phyloP scores from a whole-genome alignment of 2,797 vertebrate genomes.

The Myotis myotis region DNA sequence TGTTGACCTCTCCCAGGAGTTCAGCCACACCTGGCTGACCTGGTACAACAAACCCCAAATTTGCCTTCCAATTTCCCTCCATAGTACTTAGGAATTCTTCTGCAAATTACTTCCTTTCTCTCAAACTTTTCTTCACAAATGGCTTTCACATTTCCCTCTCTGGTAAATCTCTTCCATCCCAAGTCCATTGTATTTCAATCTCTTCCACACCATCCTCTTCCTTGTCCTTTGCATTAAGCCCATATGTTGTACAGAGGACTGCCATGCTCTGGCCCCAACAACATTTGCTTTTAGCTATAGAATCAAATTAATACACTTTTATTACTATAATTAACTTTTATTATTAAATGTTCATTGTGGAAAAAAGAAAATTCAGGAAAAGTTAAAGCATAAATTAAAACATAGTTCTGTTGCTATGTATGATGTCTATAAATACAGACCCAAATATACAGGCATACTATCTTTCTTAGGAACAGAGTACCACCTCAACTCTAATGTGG shows the following conservation, averaged over 20 bases:
- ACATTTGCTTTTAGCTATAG: neutral
- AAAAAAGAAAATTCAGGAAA: neutral
- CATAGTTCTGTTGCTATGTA: neutral
- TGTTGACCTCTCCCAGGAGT: neutral
- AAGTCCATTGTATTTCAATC: neutral
- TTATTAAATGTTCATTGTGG: neutral
- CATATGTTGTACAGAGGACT: neutral
- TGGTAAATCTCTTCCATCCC: neutral
- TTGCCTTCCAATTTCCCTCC: neutral
- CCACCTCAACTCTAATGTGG: neutral
- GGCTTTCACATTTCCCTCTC: neutral
- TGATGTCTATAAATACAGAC: neutral
- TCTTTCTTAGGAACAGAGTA: neutral
- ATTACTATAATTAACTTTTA: neutral
- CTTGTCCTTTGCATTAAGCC: neutral
- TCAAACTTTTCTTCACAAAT: neutral
- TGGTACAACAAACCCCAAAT: neutral
- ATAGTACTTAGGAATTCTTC: neutral
- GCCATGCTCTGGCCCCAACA: neutral
- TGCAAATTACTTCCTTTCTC: neutral
- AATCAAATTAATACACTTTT: neutral
- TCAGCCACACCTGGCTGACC: neutral
- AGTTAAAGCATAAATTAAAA: neutral
- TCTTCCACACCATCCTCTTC: accelerated
- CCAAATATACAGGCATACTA: neutral